Conservation (phyloP, 1,140 invertebrate species). For the Pogonomyrmex californicus region DNA sequence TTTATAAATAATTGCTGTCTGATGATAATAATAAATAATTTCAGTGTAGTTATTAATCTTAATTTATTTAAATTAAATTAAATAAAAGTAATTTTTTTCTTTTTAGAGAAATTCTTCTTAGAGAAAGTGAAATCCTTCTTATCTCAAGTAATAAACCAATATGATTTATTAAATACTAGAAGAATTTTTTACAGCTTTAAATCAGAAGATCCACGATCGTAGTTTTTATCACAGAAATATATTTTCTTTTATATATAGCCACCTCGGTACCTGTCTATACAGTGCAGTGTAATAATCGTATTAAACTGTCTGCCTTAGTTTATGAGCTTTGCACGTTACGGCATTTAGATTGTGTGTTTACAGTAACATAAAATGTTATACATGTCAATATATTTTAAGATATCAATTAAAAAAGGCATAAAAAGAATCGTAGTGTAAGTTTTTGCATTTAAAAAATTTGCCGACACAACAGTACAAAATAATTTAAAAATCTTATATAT, state of each 20-base stretch:
- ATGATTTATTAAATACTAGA: neutral
- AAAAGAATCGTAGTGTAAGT: neutral
- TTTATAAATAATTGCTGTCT: neutral
- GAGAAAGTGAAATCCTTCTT: neutral
- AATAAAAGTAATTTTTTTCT: neutral
- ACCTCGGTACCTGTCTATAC: neutral
- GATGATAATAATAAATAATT: neutral
- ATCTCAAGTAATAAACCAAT: neutral
- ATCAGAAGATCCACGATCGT: neutral
- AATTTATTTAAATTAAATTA: neutral
- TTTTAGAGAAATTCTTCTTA: neutral
- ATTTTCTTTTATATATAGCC: neutral
- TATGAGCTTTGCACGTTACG: slow-evolving; percentile 5
- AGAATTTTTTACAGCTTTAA: neutral
- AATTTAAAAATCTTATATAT: neutral
- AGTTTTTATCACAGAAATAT: slow-evolving; percentile 12
- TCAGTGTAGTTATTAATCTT: neutral
- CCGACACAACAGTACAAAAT: neutral
- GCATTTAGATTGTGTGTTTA: neutral
- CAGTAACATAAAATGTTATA: neutral
- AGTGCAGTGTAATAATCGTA: slow-evolving; percentile 27
- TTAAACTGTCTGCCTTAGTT: slow-evolving; percentile 40
- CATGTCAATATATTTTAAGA: neutral
- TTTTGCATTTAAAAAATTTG: neutral
- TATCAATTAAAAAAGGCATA: neutral